phyloP scores from a whole-genome alignment of 2,888 invertebrate species.

The Phengaris alcon region DNA sequence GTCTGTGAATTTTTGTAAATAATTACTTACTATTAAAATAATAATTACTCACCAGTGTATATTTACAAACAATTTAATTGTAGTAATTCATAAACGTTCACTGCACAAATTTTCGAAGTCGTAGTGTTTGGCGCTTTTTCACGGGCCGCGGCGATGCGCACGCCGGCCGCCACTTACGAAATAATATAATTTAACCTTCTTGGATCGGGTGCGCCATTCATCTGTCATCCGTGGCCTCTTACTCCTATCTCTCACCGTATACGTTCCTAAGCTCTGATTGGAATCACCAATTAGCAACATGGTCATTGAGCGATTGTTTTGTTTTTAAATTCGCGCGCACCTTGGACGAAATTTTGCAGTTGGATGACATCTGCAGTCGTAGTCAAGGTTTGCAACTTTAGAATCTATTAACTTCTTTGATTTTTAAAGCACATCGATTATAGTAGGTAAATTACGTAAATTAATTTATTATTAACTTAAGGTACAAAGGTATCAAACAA shows the following conservation, averaged over 20 bases:
- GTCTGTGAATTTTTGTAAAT: not conserved
- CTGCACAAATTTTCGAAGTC: conserved; percentile 7
- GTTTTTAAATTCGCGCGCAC: not conserved
- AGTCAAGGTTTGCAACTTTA: not conserved
- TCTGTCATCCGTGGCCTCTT: conserved; percentile 31
- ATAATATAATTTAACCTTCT: conserved; percentile 28
- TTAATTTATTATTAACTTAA: too few species aligned
- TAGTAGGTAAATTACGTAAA: too few species aligned
- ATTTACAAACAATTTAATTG: not conserved
- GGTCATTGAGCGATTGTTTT: not conserved
- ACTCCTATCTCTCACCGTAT: conserved; percentile 27
- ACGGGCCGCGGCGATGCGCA: not conserved
- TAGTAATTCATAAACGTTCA: conserved; percentile 11
- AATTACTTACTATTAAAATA: not conserved
- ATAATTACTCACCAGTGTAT: conserved; percentile 3
- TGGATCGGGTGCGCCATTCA: conserved; percentile 28
- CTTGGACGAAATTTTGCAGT: not conserved
- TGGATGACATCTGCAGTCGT: not conserved
- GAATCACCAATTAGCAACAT: conserved; percentile 27
- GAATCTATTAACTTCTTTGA: not conserved
- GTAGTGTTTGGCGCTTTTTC: not conserved
- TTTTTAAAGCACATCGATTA: not conserved
- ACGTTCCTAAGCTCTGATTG: conserved; percentile 23
- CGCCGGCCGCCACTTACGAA: conserved; percentile 26
- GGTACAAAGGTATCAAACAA: too few species aligned